phyloP scores from a whole-genome alignment of 2,888 invertebrate genomes.

The Hoplodrina blanda region DNA sequence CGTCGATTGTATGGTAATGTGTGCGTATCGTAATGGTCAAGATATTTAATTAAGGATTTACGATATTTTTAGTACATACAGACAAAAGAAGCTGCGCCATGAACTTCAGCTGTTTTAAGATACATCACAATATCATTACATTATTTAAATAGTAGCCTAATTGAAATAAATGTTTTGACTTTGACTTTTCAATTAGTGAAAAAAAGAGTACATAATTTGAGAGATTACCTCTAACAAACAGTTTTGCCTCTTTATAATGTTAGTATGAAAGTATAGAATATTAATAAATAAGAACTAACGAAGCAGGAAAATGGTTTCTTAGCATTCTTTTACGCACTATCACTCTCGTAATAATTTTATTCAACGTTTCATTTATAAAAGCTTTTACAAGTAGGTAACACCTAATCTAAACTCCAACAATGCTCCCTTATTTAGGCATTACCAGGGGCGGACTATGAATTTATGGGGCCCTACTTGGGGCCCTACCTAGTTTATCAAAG shows the following conservation, averaged over 20 bases:
- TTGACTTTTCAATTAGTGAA: too few relatives aligned
- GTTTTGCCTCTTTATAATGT: too few relatives aligned
- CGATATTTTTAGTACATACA: not conserved
- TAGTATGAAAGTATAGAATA: not conserved
- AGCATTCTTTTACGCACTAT: conserved; percentile 23
- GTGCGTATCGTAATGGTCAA: conserved; percentile 35
- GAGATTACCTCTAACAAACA: too few relatives aligned
- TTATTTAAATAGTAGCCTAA: too few relatives aligned
- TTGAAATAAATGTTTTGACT: too few relatives aligned
- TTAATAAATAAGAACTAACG: conserved; percentile 17
- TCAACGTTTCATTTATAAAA: not conserved
- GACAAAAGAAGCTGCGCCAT: not conserved
- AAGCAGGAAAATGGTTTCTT: conserved; percentile 43
- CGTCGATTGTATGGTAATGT: conserved; percentile 31
- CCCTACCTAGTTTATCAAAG: too few relatives aligned
- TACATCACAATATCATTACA: too few relatives aligned
- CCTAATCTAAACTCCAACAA: too few relatives aligned
- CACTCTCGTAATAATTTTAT: conserved; percentile 19
- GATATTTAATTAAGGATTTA: conserved; percentile 15
- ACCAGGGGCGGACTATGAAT: too few relatives aligned
- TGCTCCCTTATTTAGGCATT: too few relatives aligned
- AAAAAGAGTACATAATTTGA: too few relatives aligned
- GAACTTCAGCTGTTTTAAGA: not conserved
- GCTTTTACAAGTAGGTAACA: not conserved
- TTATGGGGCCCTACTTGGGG: too few relatives aligned